These are phyloP conservation scores for Temnothorax rugatulus DNA, from an alignment of 2,888 invertebrate species.

Conservation along the genomic window DNA sequence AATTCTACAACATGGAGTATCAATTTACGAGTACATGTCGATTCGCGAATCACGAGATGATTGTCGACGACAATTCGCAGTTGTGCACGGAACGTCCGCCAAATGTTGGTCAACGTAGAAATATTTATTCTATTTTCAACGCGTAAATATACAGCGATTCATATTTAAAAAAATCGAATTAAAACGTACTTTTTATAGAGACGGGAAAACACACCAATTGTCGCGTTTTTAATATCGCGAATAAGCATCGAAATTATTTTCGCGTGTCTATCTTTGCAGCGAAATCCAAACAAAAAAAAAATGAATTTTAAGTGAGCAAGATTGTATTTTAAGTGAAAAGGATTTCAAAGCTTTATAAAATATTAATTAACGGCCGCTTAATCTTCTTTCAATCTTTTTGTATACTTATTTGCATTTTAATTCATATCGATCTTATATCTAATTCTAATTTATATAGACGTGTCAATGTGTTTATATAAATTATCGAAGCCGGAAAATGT, in stretches of 20 bases:
- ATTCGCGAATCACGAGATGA: slow-evolving; percentile 4
- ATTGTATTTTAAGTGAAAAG: not conserved
- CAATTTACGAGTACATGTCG: not conserved
- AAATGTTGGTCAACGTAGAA: slow-evolving; percentile 19
- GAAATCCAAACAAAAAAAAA: not conserved
- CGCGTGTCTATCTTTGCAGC: not conserved
- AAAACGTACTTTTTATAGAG: not conserved
- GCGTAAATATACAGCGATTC: slow-evolving; percentile 4
- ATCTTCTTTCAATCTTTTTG: not conserved
- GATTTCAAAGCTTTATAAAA: not conserved
- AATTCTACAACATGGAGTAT: not conserved
- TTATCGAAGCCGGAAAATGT: not conserved
- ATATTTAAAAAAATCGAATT: not conserved
- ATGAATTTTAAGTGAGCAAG: not conserved
- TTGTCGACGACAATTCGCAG: not conserved
- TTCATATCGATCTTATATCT: not conserved
- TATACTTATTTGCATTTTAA: not conserved
- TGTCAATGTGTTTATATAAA: not conserved
- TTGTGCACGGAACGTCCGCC: not conserved
- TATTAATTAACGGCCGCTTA: not conserved
- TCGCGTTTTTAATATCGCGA: slow-evolving; percentile 5
- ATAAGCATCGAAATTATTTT: slow-evolving; percentile 1
- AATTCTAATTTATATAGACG: not conserved
- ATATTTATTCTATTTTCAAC: slow-evolving; percentile 25
- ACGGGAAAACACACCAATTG: not conserved